A percentile compares a stretch with the other conserved stretches of the same genome.
These are phyloP conservation scores for Holotrichia oblita DNA, from an alignment of 1,140 invertebrate genomes.

Conservation along the genomic window DNA sequence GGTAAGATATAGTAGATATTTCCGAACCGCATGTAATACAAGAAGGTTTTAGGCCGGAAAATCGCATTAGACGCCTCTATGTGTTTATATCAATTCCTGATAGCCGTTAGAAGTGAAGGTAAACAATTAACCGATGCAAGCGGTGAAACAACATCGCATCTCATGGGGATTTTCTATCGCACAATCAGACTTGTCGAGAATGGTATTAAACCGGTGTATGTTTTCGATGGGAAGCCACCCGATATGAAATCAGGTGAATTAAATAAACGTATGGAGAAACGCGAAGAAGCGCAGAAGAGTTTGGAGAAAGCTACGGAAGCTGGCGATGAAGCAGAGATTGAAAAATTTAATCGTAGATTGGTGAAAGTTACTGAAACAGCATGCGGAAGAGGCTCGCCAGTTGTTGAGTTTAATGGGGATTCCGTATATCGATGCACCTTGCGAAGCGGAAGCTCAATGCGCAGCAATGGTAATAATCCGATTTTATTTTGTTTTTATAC, in stretches of 20 bases:
- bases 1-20: constrained; percentile 71
- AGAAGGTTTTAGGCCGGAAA: constrained; percentile 82
- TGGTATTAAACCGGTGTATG: constrained; percentile 98
- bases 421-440: constrained; percentile 95
- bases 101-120: constrained; percentile 94
- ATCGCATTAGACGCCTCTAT: constrained; percentile 99
- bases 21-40: constrained; percentile 4
- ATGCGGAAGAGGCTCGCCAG: constrained; percentile 90
- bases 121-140: constrained; percentile 90
- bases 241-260: constrained; percentile 92
- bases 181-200: constrained; percentile 97
- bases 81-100: constrained; percentile 99
- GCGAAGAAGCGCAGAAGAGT: constrained; percentile 94
- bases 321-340: constrained; percentile 89
- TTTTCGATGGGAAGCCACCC: constrained; percentile 98
- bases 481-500: not conserved
- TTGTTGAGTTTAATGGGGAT: constrained; percentile 95
- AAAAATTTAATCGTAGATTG: constrained; percentile 93
- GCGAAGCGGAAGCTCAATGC: constrained; percentile 99
- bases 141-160: constrained; percentile 98
- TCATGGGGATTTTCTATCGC: constrained; percentile 98
- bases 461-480: constrained; percentile 81
- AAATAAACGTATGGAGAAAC: constrained; percentile 87
- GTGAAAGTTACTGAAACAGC: constrained; percentile 95
- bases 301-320: constrained; percentile 92